phyloP scores from a whole-genome alignment of 2,113 vertebrate species.

The Drymodes brunneopygia region DNA sequence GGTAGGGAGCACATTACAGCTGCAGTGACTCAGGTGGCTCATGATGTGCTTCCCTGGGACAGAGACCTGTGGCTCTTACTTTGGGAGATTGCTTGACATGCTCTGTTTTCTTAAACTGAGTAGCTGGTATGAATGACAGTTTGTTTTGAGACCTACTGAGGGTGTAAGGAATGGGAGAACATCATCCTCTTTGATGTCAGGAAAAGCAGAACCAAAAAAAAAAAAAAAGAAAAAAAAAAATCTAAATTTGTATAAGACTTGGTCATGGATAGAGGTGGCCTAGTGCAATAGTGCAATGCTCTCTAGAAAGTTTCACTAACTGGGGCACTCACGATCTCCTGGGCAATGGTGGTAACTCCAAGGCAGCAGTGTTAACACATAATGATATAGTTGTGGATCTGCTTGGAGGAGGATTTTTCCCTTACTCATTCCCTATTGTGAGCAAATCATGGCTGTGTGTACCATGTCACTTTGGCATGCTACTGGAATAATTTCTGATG shows the following conservation, averaged over 20 bases:
- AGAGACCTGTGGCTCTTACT: not conserved
- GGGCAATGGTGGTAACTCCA: not conserved
- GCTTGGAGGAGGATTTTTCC: not conserved
- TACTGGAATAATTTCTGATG: not conserved
- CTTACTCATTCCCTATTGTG: not conserved
- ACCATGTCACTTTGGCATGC: not conserved
- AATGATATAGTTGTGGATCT: not conserved
- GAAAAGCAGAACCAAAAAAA: not conserved
- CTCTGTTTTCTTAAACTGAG: not conserved
- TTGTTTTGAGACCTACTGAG: not conserved
- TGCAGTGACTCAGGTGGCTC: not conserved
- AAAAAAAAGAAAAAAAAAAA: not conserved
- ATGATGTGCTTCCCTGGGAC: not conserved
- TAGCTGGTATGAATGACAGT: not conserved
- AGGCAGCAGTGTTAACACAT: not conserved
- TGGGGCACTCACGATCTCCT: not conserved
- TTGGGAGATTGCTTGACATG: accelerated
- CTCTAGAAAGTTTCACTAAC: not conserved
- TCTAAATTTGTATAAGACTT: not conserved
- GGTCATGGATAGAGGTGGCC: not conserved
- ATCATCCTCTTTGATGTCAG: not conserved
- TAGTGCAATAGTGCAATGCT: not conserved
- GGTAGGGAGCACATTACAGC: not conserved
- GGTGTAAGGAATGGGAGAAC: not conserved
- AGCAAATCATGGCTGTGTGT: not conserved